Conservation (phyloP, 2,888 invertebrate genomes). For the Sphaerophoria rueppellii region DNA sequence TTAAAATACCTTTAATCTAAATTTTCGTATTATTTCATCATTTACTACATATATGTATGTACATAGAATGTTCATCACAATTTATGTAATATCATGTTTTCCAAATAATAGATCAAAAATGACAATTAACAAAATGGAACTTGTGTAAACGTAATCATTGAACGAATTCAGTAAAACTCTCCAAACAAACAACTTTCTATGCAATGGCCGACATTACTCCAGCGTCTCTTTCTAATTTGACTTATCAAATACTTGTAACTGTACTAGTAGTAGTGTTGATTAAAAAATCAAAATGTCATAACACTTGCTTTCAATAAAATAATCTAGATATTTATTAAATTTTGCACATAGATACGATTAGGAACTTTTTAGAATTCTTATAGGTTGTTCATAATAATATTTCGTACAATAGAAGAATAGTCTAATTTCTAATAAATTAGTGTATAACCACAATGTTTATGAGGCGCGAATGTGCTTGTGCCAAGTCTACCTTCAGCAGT, state of each 20-base stretch:
- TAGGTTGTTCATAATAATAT: background rate
- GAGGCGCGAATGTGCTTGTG: constrained; percentile 52
- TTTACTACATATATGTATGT: no score
- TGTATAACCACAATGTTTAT: background rate
- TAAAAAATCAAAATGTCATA: constrained; percentile 66
- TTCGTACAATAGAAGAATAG: background rate
- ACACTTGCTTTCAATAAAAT: constrained; percentile 47
- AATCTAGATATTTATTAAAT: constrained; percentile 52
- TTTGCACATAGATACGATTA: no score
- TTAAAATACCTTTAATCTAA: no score
- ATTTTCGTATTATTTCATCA: no score
- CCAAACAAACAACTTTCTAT: constrained; percentile 31
- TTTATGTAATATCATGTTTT: background rate
- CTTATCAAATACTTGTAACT: constrained; percentile 52
- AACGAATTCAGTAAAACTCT: constrained; percentile 41
- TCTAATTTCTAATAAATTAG: background rate
- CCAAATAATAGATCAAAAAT: background rate
- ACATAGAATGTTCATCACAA: background rate
- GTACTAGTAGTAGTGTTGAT: background rate
- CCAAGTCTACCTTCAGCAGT: constrained; percentile 39
- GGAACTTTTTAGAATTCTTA: no score
- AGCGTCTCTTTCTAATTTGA: constrained; percentile 51
- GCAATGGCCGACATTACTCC: background rate
- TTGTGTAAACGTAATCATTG: background rate
- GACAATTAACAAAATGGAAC: no score